Percentiles rank a stretch among this genome's conserved stretches.
Evolutionary conservation across 2,888 invertebrate species (phyloP).

Genomic region (Ophioninae sp.): DNA sequence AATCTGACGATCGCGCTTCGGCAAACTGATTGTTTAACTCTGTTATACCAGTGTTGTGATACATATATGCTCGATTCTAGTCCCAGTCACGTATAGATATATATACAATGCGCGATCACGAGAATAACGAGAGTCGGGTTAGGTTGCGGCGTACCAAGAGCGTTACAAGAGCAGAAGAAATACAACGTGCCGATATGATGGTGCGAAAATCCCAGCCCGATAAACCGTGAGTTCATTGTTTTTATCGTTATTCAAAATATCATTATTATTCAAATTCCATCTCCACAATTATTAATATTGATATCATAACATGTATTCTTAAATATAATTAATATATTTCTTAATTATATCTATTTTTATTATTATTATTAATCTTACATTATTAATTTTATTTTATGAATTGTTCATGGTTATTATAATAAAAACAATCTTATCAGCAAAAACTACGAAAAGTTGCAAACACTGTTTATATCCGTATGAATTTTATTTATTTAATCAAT

Average conservation of each 20-base stretch:
- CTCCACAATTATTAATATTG: background rate
- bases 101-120: constrained; percentile 73
- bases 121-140: constrained; percentile 78
- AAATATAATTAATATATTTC: no score
- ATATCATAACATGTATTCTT: background rate
- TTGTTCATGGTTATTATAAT: no score
- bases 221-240: constrained; percentile 88
- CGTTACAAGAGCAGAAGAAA: constrained; percentile 94
- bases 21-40: background rate
- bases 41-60: background rate
- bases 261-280: background rate
- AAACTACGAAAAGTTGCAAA: no score
- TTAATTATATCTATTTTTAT: no score
- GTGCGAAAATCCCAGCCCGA: constrained; percentile 91
- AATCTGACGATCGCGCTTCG: background rate
- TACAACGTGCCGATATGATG: constrained; percentile 90
- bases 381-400: no score
- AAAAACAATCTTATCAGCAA: no score
- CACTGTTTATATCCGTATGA: no score
- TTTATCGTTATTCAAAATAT: constrained; percentile 5
- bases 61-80: background rate
- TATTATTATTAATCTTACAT: no score
- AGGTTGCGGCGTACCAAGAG: constrained; percentile 90
- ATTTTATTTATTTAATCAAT: no score
- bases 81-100: background rate